Percentiles rank a stretch among this genome's conserved stretches.
Conservation (phyloP, 1,140 invertebrate species). For the Asobara japonica region DNA sequence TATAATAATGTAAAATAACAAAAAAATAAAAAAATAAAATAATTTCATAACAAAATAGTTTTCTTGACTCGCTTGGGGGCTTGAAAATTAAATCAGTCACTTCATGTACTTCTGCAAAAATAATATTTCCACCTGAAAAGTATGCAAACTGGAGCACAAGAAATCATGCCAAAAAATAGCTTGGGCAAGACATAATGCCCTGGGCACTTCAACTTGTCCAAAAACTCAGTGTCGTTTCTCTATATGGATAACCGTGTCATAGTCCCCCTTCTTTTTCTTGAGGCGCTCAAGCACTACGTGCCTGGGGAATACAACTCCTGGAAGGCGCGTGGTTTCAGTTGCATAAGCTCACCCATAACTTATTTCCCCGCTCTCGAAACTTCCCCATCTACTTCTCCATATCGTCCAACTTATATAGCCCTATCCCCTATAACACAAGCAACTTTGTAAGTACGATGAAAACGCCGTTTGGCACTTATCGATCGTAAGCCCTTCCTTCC, state of each 20-base stretch:
- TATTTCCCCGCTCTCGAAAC: slow-evolving; percentile 5
- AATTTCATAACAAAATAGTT: no score
- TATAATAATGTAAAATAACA: no score
- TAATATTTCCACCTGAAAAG: background rate
- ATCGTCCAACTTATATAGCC: slow-evolving; percentile 1
- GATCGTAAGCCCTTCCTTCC: slow-evolving; percentile 4
- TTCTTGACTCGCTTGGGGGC: no score
- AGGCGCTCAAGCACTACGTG: background rate
- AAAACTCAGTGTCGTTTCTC: background rate
- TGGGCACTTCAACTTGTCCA: background rate
- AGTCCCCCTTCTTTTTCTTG: background rate
- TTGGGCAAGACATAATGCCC: background rate
- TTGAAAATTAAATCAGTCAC: no score
- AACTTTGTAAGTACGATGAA: slow-evolving; percentile 17
- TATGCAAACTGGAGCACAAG: background rate
- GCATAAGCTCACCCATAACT: slow-evolving; percentile 22
- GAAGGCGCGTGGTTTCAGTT: background rate
- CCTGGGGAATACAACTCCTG: slow-evolving; percentile 4
- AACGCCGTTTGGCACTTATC: slow-evolving; percentile 25
- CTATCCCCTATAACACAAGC: background rate
- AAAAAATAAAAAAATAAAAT: no score
- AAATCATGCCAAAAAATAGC: no score
- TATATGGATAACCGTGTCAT: slow-evolving; percentile 1
- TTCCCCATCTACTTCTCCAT: background rate
- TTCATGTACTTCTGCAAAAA: no score